Conservation (phyloP, 2,888 invertebrate species). For the Labia minor region DNA sequence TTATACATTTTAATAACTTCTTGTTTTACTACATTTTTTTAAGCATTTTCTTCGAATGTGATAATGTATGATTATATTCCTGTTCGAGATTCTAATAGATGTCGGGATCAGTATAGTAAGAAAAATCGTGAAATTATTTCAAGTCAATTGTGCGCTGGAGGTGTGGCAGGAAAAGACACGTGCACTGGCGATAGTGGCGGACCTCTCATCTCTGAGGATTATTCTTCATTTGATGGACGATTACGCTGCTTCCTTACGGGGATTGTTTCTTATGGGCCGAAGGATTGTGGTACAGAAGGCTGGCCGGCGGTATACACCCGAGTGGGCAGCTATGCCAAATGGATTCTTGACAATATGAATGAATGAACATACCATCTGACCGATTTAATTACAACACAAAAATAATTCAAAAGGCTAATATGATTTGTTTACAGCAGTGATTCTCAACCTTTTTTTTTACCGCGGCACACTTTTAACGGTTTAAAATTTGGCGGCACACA, state of each 20-base stretch:
- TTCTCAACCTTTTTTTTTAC: too few relatives aligned
- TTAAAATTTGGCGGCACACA: too few relatives aligned
- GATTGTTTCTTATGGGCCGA: constrained; percentile 55
- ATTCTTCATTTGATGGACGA: background rate
- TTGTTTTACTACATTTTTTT: too few relatives aligned
- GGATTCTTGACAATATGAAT: constrained; percentile 42
- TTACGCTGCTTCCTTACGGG: constrained; percentile 41
- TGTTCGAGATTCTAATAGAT: constrained; percentile 42
- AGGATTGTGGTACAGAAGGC: constrained; percentile 51
- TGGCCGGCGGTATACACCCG: constrained; percentile 59
- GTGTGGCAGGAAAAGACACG: constrained; percentile 51
- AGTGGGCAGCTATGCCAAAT: constrained; percentile 47
- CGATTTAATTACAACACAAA: too few relatives aligned
- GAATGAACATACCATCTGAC: too few relatives aligned
- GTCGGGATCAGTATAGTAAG: constrained; percentile 42
- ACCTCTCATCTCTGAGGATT: constrained; percentile 50
- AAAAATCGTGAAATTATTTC: constrained; percentile 38
- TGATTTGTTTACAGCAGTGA: too few relatives aligned
- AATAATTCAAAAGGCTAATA: too few relatives aligned
- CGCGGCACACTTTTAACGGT: too few relatives aligned
- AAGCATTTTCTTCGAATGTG: too few relatives aligned
- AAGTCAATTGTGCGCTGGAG: constrained; percentile 56
- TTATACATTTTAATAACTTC: too few relatives aligned
- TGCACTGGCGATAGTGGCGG: constrained; percentile 70
- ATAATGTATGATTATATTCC: constrained; percentile 52